Base-by-base conservation (phyloP, 2,797 vertebrate species). In the Chelonia mydas region DNA sequence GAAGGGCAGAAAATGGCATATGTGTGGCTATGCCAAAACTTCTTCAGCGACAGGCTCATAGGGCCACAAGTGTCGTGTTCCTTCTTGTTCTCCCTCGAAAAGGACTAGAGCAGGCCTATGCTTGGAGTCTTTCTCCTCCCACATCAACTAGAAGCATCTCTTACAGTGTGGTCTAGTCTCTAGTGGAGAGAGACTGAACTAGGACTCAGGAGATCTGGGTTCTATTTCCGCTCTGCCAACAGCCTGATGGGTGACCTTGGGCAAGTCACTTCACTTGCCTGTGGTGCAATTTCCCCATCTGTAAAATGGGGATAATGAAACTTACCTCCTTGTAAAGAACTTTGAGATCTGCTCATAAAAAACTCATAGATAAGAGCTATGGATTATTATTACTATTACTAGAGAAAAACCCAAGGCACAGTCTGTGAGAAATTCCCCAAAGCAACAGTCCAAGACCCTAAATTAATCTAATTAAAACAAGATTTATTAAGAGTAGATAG, bases 371-470 rank as follows among this genome's bases (percentile, higher is more conserved):
- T 41, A 72, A 72, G 37, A 72, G 21, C 68, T 72, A 21, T 25
- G 11, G 41, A n/a, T 72, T 41, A 41, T 23, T 68, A 37, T 41
- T 23, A 28, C 31, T 65, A 65, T 50, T 65, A 72, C n/a, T 72
- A 72, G 9, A 72, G 65, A 72, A 95, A 90, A 8, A 54, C 8
- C 41, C 86, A 55, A 55, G 16, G 27, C 41, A 83, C 2, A 74
- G 83, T 88, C 80, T 47, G 41, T 2, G 21, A 86, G 77, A 81
- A 53, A 88, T 51, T 2, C 19, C 50, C 21, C 84, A 92, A 94
- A 82, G 23, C 61, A 80, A 50, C 79, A 41, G 93, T 92, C 95
- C 82, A 92, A 59, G 72, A 94, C 81, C 89, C 12, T 10, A 83
- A 1, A 54, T 82, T 57, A 47, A 93, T 95, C 88, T 93, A 72